Evolutionary conservation across 2,113 vertebrate genomes (phyloP).

Genomic region (Romanogobio albipinnatus): DNA sequence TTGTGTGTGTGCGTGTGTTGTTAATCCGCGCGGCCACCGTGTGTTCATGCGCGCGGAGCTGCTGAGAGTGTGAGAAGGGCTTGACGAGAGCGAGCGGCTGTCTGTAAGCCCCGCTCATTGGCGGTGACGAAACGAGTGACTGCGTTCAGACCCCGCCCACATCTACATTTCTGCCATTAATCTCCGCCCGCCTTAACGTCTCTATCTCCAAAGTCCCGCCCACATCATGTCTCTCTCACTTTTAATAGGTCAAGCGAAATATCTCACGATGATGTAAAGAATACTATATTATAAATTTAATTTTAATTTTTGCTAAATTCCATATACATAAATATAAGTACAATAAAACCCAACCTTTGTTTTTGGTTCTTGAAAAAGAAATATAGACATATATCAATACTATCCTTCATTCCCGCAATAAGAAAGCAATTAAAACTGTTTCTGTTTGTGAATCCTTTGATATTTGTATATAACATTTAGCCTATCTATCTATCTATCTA

Average conservation of each 20-base stretch:
- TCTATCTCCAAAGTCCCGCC: background rate
- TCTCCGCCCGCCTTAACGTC: background rate
- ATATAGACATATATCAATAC: too few relatives aligned
- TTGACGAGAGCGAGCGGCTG: conserved; percentile 79
- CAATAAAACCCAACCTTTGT: too few relatives aligned
- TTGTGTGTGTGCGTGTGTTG: background rate
- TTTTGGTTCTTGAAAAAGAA: too few relatives aligned
- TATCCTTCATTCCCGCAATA: too few relatives aligned
- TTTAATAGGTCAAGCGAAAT: background rate
- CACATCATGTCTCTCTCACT: background rate
- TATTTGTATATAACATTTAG: too few relatives aligned
- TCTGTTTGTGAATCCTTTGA: too few relatives aligned
- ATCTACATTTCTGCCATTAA: conserved; percentile 13
- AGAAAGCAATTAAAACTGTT: too few relatives aligned
- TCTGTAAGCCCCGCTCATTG: conserved; percentile 65
- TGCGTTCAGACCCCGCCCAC: background rate
- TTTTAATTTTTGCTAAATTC: too few relatives aligned
- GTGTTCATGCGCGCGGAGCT: background rate
- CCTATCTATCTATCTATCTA: too few relatives aligned
- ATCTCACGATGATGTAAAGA: background rate
- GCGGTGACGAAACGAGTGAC: background rate
- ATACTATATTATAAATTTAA: too few relatives aligned
- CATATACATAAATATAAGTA: too few relatives aligned
- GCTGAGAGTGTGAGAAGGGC: conserved; percentile 57
- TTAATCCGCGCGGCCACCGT: conserved; percentile 18